Percentiles rank a stretch among this genome's conserved stretches.
Evolutionary conservation across 2,113 vertebrate genomes (phyloP).

Genomic region (Lepus timidus): DNA sequence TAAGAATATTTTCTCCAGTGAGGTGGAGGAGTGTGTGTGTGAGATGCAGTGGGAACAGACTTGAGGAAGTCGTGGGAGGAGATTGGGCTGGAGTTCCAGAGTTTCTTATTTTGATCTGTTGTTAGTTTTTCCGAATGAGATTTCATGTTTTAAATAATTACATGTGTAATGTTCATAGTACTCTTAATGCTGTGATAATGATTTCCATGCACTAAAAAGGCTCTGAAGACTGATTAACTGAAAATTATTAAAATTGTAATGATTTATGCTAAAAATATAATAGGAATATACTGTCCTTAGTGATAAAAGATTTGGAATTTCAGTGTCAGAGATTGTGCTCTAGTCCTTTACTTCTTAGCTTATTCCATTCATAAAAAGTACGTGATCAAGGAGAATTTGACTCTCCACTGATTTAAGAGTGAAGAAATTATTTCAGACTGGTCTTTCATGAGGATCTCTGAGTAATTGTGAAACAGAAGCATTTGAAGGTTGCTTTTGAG

Average conservation of each 20-base stretch:
- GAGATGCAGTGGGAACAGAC: neutral
- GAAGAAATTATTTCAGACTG: neutral
- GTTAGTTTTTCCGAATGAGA: neutral
- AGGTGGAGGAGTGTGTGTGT: neutral
- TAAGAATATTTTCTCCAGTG: neutral
- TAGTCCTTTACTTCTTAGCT: neutral
- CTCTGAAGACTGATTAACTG: conserved; percentile 6
- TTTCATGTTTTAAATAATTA: conserved; percentile 46
- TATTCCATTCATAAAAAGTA: neutral
- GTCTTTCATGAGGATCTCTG: neutral
- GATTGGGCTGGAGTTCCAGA: neutral
- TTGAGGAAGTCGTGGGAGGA: neutral
- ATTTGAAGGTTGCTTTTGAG: neutral
- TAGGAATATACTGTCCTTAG: neutral
- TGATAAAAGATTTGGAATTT: neutral
- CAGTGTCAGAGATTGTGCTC: neutral
- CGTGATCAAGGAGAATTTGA: neutral
- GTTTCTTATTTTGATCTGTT: conserved; percentile 27
- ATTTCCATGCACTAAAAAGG: neutral
- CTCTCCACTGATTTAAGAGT: conserved; percentile 28
- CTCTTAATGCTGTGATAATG: neutral
- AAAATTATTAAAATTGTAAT: neutral
- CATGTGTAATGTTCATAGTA: neutral
- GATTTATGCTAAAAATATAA: neutral
- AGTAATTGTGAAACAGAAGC: conserved; percentile 18